Evolutionary conservation across 2,113 vertebrate species (phyloP).

Genomic region (Bos taurus): ARS-UCD2.0 NC_037335.1:43300001-43300500

Average conservation of each 20-base stretch:
- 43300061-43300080: not conserved
- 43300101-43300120: not conserved
- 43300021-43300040: constrained; percentile 33
- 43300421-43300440: not conserved
- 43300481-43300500: not conserved
- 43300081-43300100: not conserved
- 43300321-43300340: not conserved
- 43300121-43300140: not conserved
- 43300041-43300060: not conserved
- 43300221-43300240: not conserved
- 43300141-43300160: not conserved
- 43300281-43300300: not conserved
- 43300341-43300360: not conserved
- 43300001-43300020: constrained; percentile 17
- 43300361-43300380: not conserved
- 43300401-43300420: not conserved
- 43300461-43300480: not conserved
- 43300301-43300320: not conserved
- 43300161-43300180: not conserved
- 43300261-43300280: not conserved
- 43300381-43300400: not conserved
- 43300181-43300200: not conserved
- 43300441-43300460: not conserved
- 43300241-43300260: not conserved
- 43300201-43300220: not conserved